Percentiles rank a stretch among this genome's conserved stretches.
Conservation (phyloP, 1,140 invertebrate genomes). For the Lepidotrigona ventralis region DNA sequence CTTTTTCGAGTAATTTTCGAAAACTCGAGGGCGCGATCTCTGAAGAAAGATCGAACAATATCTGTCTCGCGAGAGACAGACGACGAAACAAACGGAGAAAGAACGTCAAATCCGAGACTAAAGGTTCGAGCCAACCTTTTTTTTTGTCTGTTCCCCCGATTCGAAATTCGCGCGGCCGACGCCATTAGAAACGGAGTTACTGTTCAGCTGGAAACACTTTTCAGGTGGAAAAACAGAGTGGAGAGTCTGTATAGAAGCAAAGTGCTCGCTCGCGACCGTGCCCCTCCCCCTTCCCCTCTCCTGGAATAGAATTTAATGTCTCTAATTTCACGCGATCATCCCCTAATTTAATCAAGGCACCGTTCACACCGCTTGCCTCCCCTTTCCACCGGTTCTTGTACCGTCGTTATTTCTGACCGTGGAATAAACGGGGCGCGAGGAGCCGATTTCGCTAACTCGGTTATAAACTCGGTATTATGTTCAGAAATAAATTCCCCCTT, state of each 20-base stretch:
- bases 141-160: background rate
- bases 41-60: too few relatives aligned
- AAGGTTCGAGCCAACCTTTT: background rate
- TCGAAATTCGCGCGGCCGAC: too few relatives aligned
- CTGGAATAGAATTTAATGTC: slow-evolving; percentile 73
- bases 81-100: background rate
- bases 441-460: slow-evolving; percentile 76
- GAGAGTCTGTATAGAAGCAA: background rate
- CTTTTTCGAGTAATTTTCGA: too few relatives aligned
- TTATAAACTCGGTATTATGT: slow-evolving; percentile 77
- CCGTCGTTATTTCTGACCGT: slow-evolving; percentile 58
- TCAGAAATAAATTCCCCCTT: slow-evolving; percentile 52
- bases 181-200: background rate
- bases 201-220: background rate
- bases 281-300: background rate
- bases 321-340: slow-evolving; percentile 77
- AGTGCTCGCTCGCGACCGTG: slow-evolving; percentile 7
- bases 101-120: background rate
- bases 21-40: too few relatives aligned
- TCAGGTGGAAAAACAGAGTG: background rate
- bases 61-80: too few relatives aligned
- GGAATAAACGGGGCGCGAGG: slow-evolving; percentile 49
- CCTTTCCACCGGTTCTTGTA: slow-evolving; percentile 49
- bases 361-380: slow-evolving; percentile 44
- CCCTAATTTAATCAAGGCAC: slow-evolving; percentile 76